Percentiles rank a stretch among this genome's conserved stretches.
These are phyloP conservation scores for Colletes latitarsis DNA, from an alignment of 1,140 invertebrate species.

Conservation along the genomic window DNA sequence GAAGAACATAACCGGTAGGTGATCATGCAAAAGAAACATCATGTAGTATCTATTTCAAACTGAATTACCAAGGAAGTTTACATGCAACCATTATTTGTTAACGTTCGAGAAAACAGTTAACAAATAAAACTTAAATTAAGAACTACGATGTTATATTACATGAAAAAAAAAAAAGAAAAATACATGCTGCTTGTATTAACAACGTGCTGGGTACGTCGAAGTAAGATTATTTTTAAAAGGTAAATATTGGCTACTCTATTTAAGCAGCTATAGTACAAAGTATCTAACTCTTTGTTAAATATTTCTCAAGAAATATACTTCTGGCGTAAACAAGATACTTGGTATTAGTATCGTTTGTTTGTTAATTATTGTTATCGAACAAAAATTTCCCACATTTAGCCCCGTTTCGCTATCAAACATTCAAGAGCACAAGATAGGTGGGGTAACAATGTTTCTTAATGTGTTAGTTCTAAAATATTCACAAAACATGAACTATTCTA, in stretches of 20 bases:
- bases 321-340: constrained; percentile 19
- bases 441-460: constrained; percentile 11
- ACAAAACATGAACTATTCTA: neutral
- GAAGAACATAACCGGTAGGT: constrained; percentile 74
- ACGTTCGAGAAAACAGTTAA: constrained; percentile 32
- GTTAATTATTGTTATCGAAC: constrained; percentile 13
- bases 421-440: neutral
- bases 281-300: neutral
- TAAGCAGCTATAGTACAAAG: neutral
- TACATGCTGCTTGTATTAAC: neutral
- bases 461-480: neutral
- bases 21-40: constrained; percentile 80
- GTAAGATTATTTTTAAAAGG: neutral
- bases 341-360: neutral
- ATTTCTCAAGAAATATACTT: neutral
- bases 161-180: neutral
- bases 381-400: neutral
- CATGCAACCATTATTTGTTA: constrained; percentile 24
- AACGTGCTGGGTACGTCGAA: neutral
- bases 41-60: constrained; percentile 66
- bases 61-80: constrained; percentile 24
- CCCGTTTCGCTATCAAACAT: neutral
- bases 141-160: constrained; percentile 1
- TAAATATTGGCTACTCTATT: neutral
- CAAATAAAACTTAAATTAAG: constrained; percentile 30